Evolutionary conservation across 2,113 vertebrate species (phyloP), one percentile per base, ranked within the genome.

Genomic region (Anseranas semipalmata): DNA sequence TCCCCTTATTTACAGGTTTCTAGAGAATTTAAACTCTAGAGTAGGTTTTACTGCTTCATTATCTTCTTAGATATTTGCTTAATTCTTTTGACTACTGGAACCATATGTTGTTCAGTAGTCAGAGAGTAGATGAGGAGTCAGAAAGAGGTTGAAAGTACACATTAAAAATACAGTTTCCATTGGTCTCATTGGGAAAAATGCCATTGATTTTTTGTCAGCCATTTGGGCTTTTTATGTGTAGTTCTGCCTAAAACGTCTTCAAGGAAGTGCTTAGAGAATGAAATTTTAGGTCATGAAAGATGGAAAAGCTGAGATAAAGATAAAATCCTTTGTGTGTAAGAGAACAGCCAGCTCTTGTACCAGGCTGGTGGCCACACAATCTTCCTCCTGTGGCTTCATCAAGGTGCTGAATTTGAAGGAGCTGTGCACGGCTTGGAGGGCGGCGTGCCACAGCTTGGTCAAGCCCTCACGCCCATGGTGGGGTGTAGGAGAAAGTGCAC

Each of bases 341-440:
- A 71, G 55, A 37, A 24, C 37, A 65, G 13, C 33, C 0, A 0
- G 39, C 17, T 53, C 33, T 70, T 80, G 28, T 14, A 24, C 6
- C 0, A 0, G n/a, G 2, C 50, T 62, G 12, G 24, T 53, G 39
- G 30, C 24, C 67, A 35, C n/a, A 6, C 1, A 17, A 0, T 0
- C 84, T 76, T 86, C 32, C 19, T 48, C 24, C 17, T 0, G 0
- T 16, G 0, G 1, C 7, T 58, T 32, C 43, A 39, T 13, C 0
- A 0, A 71, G 27, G 27, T 30, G 11, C 37, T 30, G 82, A 83
- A 60, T 63, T 43, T 56, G 68, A 63, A 71, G 46, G 65, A 71
- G 13, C 30, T 58, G 18, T 6, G 1, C 8, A 1, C 10, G 48
- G 27, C 46, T 67, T 16, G 11, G 60, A 75, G 32, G 39, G 41